Conservation (phyloP, 1,140 invertebrate species). For the Brachionus plicatilis region DNA sequence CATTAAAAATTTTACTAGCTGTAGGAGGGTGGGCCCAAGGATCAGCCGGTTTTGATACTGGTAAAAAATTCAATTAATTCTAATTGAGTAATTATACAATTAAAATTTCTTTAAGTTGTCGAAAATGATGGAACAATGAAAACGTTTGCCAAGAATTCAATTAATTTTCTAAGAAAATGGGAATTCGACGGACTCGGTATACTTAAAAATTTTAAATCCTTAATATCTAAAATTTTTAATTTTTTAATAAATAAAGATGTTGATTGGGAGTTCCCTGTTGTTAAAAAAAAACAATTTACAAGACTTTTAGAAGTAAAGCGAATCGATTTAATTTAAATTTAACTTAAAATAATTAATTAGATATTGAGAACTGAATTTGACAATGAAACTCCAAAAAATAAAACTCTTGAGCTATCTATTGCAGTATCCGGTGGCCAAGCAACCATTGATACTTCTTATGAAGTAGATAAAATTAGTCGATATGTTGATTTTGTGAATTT, state of each 20-base stretch:
- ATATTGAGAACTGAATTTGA: constrained; percentile 43
- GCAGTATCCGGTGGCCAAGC: constrained; percentile 43
- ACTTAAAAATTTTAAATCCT: not conserved
- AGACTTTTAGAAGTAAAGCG: constrained; percentile 32
- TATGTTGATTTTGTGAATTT: constrained; percentile 91
- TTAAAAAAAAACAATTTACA: constrained; percentile 42
- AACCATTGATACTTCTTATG: constrained; percentile 61
- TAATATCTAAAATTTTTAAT: not conserved
- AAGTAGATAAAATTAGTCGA: constrained; percentile 70
- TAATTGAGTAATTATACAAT: too few relatives aligned
- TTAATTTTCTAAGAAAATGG: constrained; percentile 57
- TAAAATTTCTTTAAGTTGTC: constrained; percentile 67
- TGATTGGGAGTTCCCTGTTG: constrained; percentile 47
- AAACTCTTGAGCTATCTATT: constrained; percentile 60
- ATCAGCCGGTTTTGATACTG: constrained; percentile 46
- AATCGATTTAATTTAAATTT: not conserved
- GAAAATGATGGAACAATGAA: constrained; percentile 56
- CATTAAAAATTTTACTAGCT: not conserved
- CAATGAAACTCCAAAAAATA: constrained; percentile 61
- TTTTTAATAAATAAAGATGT: constrained; percentile 44
- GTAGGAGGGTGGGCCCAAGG: constrained; percentile 73
- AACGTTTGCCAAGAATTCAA: constrained; percentile 36
- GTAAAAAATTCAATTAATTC: not conserved
- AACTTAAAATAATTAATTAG: not conserved
- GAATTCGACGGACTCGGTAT: constrained; percentile 37